Base-by-base conservation (phyloP, 1,140 invertebrate species). In the Gryllus bimaculatus region DNA sequence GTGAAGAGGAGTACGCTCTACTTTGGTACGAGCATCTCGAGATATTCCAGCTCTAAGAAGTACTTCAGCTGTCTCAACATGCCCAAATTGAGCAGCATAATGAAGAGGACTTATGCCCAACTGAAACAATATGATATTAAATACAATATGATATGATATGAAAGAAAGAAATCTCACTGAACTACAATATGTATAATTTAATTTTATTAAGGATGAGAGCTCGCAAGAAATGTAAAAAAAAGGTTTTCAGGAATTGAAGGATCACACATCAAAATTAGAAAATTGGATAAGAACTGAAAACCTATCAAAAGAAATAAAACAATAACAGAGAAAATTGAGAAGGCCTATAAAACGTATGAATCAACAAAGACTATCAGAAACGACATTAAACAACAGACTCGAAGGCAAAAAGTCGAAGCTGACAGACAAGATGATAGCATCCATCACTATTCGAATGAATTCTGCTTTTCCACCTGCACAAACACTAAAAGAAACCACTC, bases 101-200 rank as follows among this genome's bases (percentile, higher is more conserved):
- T 98, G 96, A 54, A 98, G 87, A 0, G 96, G 93, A 81, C 94
- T 96, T 78, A 94, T 96, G 75, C 96, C 96, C 76, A 96, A 86
- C 94, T 96, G 84, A 73, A 80, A 81, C 49, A 78, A 81, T 5
- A 77, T 10, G 54, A 66, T 3, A 66, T 13, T 66, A 15, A 15
- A 54, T 8, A 54, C 49, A 54, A 54, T 54, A 15, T 54, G 49
- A 54, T 54, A 54, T 54, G 8, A n/a, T n/a, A n/a, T n/a, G n/a
- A n/a, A 5, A 39, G 26, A 39, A 39, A 39, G 26, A 39, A 39
- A 39, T 39, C 26, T 39, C 26, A 39, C 5, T 39, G 26, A 39
- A 39, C 1, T 39, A 39, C 26, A 39, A 1, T 39, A 39, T 39
- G 26, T 39, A 39, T 5, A 39, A 39, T 39, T 39, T 39, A 5